These are phyloP conservation scores for Scolopax mira DNA, from an alignment of 2,113 vertebrate species.

Conservation along the genomic window DNA sequence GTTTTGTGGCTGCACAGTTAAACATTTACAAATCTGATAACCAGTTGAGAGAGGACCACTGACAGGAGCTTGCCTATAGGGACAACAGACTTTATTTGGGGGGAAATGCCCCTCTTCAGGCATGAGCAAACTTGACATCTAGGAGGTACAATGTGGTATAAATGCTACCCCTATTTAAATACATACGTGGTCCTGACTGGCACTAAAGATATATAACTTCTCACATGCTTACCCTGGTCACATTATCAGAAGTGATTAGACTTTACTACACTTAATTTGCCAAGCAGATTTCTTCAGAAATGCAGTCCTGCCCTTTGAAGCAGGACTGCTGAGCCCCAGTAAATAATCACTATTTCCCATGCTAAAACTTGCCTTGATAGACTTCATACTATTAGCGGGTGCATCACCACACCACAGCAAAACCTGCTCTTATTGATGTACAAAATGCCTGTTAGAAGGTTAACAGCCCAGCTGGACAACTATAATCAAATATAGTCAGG, in stretches of 20 bases:
- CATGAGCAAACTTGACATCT: not conserved
- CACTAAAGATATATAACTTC: not conserved
- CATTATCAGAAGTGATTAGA: not conserved
- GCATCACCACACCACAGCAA: rapidly evolving
- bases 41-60: not conserved
- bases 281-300: not conserved
- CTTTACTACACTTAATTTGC: not conserved
- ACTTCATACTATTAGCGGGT: not conserved
- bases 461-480: not conserved
- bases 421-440: not conserved
- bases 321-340: not conserved
- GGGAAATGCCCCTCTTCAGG: not conserved
- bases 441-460: not conserved
- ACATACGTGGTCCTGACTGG: not conserved
- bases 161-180: not conserved
- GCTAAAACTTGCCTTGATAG: not conserved
- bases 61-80: not conserved
- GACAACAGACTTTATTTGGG: not conserved
- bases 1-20: not conserved
- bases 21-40: not conserved
- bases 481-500: not conserved
- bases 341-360: not conserved
- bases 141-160: not conserved
- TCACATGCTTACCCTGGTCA: not conserved
- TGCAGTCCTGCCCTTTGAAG: not conserved